These are phyloP conservation scores for Chromis chromis DNA, from an alignment of 2,797 vertebrate species.

Conservation along the genomic window DNA sequence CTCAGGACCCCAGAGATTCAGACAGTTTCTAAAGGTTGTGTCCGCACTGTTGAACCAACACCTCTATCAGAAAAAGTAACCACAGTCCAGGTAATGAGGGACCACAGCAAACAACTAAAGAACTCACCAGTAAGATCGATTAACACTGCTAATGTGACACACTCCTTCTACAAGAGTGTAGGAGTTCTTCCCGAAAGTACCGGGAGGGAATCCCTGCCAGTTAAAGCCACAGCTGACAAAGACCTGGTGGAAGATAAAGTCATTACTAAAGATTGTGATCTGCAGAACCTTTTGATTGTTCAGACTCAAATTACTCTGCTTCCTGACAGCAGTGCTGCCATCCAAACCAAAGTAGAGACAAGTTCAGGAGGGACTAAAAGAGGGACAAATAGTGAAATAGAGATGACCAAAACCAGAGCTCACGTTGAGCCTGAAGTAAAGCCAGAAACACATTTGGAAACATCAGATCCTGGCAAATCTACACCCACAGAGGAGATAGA, in stretches of 20 bases:
- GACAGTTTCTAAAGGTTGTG: neutral
- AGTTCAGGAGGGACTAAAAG: neutral
- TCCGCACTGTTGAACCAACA: neutral
- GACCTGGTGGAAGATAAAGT: neutral
- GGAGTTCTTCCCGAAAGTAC: neutral
- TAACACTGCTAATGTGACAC: neutral
- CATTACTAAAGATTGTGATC: neutral
- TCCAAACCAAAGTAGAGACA: neutral
- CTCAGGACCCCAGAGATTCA: neutral
- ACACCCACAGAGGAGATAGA: neutral
- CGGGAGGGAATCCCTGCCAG: neutral
- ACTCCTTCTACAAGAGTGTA: slow-evolving; percentile 6
- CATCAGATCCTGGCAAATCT: slow-evolving; percentile 1
- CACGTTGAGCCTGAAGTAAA: slow-evolving; percentile 14
- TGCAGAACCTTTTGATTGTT: neutral
- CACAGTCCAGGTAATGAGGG: neutral
- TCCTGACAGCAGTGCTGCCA: too few relatives aligned
- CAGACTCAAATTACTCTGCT: neutral
- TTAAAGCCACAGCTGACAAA: neutral
- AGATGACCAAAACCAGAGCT: neutral
- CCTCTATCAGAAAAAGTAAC: neutral
- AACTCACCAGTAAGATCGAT: neutral
- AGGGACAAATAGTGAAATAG: neutral
- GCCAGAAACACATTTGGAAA: neutral
- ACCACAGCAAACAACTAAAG: slow-evolving; percentile 8